Percentiles rank a stretch among this genome's conserved stretches.
These are phyloP conservation scores for Thalassoma bifasciatum DNA, from an alignment of 2,113 vertebrate species.

Conservation along the genomic window DNA sequence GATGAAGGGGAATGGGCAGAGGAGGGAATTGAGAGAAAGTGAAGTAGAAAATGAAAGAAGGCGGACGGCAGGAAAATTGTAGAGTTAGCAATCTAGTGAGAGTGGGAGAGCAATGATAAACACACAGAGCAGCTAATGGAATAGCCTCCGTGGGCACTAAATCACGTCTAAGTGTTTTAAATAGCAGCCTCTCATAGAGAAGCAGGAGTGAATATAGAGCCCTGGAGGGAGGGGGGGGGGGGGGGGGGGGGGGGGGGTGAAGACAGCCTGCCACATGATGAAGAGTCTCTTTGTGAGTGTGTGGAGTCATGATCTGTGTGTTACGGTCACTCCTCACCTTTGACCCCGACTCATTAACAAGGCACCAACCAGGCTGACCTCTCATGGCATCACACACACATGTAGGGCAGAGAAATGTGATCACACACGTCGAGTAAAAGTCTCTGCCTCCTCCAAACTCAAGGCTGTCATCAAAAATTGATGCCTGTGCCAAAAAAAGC, in stretches of 20 bases:
- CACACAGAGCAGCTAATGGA: slow-evolving; percentile 78
- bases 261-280: slow-evolving; percentile 7
- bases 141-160: slow-evolving; percentile 75
- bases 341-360: slow-evolving; percentile 66
- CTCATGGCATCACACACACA: background rate
- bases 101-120: slow-evolving; percentile 73
- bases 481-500: slow-evolving; percentile 27
- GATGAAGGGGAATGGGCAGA: slow-evolving; percentile 12
- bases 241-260: too few species aligned
- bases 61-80: slow-evolving; percentile 56
- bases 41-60: slow-evolving; percentile 51
- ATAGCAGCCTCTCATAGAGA: slow-evolving; percentile 71
- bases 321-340: slow-evolving; percentile 57
- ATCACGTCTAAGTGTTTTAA: slow-evolving; percentile 82
- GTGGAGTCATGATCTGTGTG: slow-evolving; percentile 36
- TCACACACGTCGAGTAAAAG: too few species aligned
- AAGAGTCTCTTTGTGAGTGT: slow-evolving; percentile 13
- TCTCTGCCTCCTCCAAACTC: slow-evolving; percentile 3
- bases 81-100: slow-evolving; percentile 73
- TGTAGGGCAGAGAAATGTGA: too few species aligned
- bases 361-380: slow-evolving; percentile 59
- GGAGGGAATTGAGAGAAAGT: slow-evolving; percentile 10
- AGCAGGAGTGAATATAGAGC: slow-evolving; percentile 51
- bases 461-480: slow-evolving; percentile 34
- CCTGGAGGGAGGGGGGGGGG: slow-evolving; percentile 44